These are phyloP conservation scores for Corythaixoides concolor DNA, from an alignment of 2,113 vertebrate genomes.

Conservation along the genomic window DNA sequence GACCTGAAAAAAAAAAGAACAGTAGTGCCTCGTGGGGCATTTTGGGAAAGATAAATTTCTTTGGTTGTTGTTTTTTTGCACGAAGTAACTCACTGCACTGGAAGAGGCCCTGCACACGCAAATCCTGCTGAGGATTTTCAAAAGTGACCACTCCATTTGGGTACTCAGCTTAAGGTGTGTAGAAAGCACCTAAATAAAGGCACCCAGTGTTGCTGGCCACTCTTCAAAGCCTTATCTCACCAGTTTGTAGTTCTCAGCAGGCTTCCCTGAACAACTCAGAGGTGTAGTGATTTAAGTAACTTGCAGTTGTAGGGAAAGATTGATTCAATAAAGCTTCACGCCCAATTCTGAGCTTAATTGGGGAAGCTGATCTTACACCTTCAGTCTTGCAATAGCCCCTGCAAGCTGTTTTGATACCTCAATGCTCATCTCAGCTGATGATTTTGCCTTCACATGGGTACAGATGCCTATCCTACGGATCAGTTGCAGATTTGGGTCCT, in stretches of 20 bases:
- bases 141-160: accelerated
- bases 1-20: not conserved
- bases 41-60: not conserved
- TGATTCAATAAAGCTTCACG: not conserved
- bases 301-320: not conserved
- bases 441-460: not conserved
- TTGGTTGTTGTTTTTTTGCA: not conserved
- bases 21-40: not conserved
- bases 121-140: not conserved
- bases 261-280: not conserved
- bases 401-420: not conserved
- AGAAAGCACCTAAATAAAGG: not conserved
- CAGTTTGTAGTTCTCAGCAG: not conserved
- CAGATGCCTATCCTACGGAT: not conserved
- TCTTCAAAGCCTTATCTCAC: not conserved
- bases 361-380: not conserved
- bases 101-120: not conserved
- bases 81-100: not conserved
- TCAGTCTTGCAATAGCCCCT: not conserved
- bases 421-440: not conserved
- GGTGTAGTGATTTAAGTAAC: not conserved
- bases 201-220: not conserved
- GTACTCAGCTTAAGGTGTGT: not conserved
- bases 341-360: not conserved
- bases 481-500: not conserved